Conservation (phyloP, 2,113 vertebrate genomes). For the Himantopus leucocephalus region DNA sequence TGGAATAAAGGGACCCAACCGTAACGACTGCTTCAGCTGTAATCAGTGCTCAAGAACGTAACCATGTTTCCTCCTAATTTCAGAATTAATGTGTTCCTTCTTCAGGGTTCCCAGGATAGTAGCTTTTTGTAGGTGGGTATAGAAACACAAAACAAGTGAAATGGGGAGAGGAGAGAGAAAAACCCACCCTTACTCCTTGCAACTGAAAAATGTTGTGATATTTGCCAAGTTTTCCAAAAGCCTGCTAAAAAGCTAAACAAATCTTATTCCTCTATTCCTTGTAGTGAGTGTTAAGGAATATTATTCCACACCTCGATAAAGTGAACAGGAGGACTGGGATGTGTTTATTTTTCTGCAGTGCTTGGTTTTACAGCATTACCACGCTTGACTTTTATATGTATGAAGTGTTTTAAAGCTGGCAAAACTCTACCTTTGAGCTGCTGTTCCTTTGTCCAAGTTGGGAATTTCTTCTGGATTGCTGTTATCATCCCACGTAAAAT, state of each 20-base stretch:
- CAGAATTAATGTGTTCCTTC: background rate
- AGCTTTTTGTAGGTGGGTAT: background rate
- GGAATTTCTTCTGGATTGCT: conserved; percentile 51
- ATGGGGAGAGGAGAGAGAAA: background rate
- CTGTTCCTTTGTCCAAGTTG: conserved; percentile 61
- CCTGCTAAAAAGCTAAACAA: background rate
- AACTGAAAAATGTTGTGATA: background rate
- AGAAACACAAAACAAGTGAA: background rate
- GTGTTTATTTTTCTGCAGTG: background rate
- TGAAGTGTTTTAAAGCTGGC: background rate
- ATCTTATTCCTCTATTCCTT: background rate
- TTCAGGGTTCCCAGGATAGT: background rate
- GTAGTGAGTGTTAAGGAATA: background rate
- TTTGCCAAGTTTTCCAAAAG: background rate
- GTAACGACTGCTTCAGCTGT: background rate
- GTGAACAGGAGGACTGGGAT: background rate
- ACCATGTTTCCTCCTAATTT: background rate
- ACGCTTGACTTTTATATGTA: background rate
- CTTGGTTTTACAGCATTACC: accelerated
- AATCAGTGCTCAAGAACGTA: background rate
- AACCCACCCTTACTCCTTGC: background rate
- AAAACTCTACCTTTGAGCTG: conserved; percentile 67
- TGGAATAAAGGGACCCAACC: background rate
- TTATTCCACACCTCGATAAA: background rate
- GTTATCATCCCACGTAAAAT: conserved; percentile 47